phyloP scores from a whole-genome alignment of 2,888 invertebrate genomes.

The Urechis unicinctus region DNA sequence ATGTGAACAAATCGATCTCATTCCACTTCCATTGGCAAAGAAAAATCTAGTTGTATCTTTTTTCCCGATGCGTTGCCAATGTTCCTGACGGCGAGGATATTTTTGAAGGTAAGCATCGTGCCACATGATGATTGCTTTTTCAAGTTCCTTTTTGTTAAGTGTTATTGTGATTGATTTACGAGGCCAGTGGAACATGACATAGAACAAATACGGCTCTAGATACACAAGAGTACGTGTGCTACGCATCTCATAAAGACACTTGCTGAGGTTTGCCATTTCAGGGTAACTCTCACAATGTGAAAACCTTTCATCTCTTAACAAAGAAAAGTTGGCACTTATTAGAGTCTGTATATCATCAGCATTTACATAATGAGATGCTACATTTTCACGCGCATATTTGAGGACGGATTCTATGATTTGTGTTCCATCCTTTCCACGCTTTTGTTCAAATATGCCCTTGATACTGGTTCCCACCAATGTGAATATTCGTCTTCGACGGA shows the following conservation, averaged over 20 bases:
- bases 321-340: constrained; percentile 15
- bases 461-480: constrained; percentile 20
- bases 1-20: constrained; percentile 18
- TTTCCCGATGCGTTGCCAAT: constrained; percentile 16
- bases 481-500: constrained; percentile 17
- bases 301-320: constrained; percentile 1
- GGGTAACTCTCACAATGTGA: constrained; percentile 2
- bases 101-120: constrained; percentile 22
- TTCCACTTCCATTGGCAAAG: constrained; percentile 22
- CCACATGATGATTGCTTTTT: constrained; percentile 21
- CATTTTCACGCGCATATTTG: constrained; percentile 12
- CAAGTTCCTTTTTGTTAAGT: constrained; percentile 11
- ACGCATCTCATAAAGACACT: constrained; percentile 12
- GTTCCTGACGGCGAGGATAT: constrained; percentile 23
- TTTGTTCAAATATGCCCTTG: constrained; percentile 11
- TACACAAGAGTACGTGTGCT: neutral
- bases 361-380: constrained; percentile 11
- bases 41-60: constrained; percentile 29
- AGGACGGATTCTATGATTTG: constrained; percentile 7
- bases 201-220: constrained; percentile 13
- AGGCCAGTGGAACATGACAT: constrained; percentile 19
- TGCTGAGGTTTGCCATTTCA: constrained; percentile 18
- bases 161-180: constrained; percentile 5
- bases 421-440: constrained; percentile 7
- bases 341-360: constrained; percentile 18